Percentiles rank a stretch among this genome's conserved stretches.
phyloP scores from a whole-genome alignment of 2,113 vertebrate species.

The Anarhynchus alexandrinus region DNA sequence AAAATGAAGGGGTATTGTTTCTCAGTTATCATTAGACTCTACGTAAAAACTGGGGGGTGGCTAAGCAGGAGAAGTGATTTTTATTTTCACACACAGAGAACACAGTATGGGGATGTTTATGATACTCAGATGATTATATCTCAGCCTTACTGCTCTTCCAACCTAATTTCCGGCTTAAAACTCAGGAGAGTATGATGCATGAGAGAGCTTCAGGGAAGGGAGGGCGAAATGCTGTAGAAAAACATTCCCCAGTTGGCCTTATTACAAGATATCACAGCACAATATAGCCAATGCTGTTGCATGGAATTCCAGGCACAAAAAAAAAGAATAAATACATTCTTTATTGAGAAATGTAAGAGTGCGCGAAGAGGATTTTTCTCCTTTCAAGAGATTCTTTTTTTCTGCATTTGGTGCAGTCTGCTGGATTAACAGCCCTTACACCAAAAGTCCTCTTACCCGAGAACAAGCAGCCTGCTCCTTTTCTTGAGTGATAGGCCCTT shows the following conservation, averaged over 20 bases:
- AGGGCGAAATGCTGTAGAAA: neutral
- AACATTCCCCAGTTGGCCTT: neutral
- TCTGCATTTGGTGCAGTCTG: neutral
- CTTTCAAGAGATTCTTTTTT: neutral
- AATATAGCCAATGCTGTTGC: neutral
- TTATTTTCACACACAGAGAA: neutral
- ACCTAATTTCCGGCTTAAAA: slow-evolving; percentile 27
- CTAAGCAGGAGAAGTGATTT: neutral
- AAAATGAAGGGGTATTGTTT: neutral
- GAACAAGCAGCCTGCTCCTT: neutral
- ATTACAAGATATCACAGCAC: neutral
- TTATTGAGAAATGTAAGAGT: neutral
- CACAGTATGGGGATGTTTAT: neutral
- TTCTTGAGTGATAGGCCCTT: neutral
- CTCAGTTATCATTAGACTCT: neutral
- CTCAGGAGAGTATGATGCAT: neutral
- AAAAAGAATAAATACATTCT: neutral
- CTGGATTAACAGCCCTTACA: neutral
- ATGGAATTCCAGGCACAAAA: neutral
- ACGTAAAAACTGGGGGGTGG: neutral
- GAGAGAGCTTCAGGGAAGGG: neutral
- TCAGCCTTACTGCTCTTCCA: slow-evolving; percentile 19
- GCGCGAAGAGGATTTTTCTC: neutral
- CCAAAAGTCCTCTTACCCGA: neutral
- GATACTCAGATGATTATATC: neutral